These are phyloP conservation scores for Amyelois transitella DNA, from an alignment of 1,140 invertebrate genomes.

Conservation along the genomic window DNA sequence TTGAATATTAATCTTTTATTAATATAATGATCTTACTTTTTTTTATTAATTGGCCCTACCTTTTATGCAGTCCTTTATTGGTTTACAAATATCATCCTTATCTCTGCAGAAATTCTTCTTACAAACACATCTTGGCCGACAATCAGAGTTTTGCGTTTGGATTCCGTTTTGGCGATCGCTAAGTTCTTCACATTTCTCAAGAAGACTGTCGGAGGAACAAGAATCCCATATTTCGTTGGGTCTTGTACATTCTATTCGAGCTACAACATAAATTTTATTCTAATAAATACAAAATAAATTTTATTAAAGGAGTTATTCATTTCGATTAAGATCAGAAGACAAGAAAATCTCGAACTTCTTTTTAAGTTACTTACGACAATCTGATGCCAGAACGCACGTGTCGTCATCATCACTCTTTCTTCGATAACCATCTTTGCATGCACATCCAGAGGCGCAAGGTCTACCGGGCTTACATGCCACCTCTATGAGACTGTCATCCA, in stretches of 20 bases:
- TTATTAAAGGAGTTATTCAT: neutral
- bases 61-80: conserved; percentile 11
- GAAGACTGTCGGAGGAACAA: conserved; percentile 12
- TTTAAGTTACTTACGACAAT: conserved; percentile 24
- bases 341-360: too few species aligned
- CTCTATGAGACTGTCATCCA: conserved; percentile 9
- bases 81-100: conserved; percentile 13
- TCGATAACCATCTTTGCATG: conserved; percentile 15
- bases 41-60: neutral
- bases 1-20: too few species aligned
- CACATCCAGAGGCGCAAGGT: conserved; percentile 18
- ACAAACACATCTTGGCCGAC: conserved; percentile 24
- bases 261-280: conserved; percentile 4
- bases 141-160: conserved; percentile 6
- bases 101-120: conserved; percentile 16
- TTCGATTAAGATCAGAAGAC: too few species aligned
- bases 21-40: too few species aligned
- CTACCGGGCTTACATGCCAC: conserved; percentile 16
- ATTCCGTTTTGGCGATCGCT: conserved; percentile 4
- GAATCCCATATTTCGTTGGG: conserved; percentile 24
- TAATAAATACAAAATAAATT: neutral
- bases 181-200: conserved; percentile 16
- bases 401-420: conserved; percentile 10
- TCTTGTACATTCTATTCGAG: conserved; percentile 22
- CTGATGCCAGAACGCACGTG: conserved; percentile 17